Percentiles rank a stretch among this genome's conserved stretches.
These are phyloP conservation scores for Rhynchonema sp. DNA, from an alignment of 2,888 invertebrate species.

Conservation along the genomic window DNA sequence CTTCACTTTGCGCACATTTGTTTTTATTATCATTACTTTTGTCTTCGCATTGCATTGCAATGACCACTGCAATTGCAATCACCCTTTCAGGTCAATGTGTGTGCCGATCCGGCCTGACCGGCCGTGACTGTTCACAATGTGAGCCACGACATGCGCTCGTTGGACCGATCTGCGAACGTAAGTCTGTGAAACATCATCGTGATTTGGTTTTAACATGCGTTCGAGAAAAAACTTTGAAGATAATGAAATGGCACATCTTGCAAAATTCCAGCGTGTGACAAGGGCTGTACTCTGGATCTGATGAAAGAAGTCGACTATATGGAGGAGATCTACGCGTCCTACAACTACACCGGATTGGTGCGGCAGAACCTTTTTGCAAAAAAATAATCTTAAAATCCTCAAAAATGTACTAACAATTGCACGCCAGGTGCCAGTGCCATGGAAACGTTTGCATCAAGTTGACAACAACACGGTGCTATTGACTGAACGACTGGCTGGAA, in stretches of 20 bases:
- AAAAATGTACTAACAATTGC: not conserved
- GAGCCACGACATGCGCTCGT: slow-evolving; percentile 28
- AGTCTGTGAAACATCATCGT: too few species aligned
- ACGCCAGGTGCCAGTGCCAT: slow-evolving; percentile 23
- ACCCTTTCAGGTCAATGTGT: slow-evolving; percentile 70
- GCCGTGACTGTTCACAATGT: slow-evolving; percentile 63
- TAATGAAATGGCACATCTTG: too few species aligned
- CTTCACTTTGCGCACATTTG: too few species aligned
- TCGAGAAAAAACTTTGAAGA: too few species aligned
- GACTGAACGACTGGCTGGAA: not conserved
- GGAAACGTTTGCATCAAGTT: slow-evolving; percentile 15
- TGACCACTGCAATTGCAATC: too few species aligned
- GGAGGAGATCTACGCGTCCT: slow-evolving; percentile 13
- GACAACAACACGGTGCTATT: not conserved
- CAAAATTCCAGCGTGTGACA: slow-evolving; percentile 33
- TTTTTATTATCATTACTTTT: too few species aligned
- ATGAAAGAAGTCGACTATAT: slow-evolving; percentile 28
- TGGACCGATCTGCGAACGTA: slow-evolving; percentile 20
- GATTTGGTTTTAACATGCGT: too few species aligned
- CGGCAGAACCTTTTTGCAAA: too few species aligned
- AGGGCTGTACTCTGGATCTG: slow-evolving; percentile 31
- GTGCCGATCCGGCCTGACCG: slow-evolving; percentile 57
- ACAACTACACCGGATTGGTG: slow-evolving; percentile 23
- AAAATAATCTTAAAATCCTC: too few species aligned
- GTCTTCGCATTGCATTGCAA: too few species aligned